phyloP scores from a whole-genome alignment of 1,140 invertebrate genomes.

The Streblospio benedicti region DNA sequence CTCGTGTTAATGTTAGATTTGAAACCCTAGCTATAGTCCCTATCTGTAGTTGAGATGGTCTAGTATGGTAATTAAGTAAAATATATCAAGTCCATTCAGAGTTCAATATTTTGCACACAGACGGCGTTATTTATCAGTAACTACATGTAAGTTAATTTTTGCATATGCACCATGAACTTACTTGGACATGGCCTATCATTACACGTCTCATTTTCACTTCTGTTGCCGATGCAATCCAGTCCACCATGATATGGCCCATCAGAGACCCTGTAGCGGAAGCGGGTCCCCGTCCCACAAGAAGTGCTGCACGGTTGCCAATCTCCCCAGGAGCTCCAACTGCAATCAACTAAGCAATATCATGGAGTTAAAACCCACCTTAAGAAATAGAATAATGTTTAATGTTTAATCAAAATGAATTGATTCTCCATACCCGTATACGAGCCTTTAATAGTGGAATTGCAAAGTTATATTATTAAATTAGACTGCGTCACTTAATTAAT shows the following conservation, averaged over 20 bases:
- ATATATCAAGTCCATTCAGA: no score
- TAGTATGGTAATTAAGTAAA: no score
- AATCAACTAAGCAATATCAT: constrained; percentile 21
- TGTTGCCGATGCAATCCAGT: constrained; percentile 19
- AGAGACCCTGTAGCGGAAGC: constrained; percentile 52
- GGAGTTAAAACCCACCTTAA: not conserved
- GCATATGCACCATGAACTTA: no score
- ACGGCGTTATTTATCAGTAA: no score
- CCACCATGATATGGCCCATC: constrained; percentile 40
- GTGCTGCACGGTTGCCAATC: constrained; percentile 21
- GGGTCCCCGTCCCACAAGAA: constrained; percentile 25
- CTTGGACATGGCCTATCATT: not conserved
- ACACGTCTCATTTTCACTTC: constrained; percentile 5
- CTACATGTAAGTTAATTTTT: no score
- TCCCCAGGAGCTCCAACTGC: constrained; percentile 25
- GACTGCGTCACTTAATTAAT: no score
- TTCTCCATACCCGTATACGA: not conserved
- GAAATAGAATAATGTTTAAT: not conserved
- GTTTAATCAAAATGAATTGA: not conserved
- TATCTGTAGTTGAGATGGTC: no score
- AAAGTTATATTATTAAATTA: no score
- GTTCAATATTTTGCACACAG: no score
- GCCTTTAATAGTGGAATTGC: no score
- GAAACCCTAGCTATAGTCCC: no score
- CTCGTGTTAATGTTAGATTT: no score